phyloP scores from a whole-genome alignment of 2,888 invertebrate genomes.

The Noctua janthe region DNA sequence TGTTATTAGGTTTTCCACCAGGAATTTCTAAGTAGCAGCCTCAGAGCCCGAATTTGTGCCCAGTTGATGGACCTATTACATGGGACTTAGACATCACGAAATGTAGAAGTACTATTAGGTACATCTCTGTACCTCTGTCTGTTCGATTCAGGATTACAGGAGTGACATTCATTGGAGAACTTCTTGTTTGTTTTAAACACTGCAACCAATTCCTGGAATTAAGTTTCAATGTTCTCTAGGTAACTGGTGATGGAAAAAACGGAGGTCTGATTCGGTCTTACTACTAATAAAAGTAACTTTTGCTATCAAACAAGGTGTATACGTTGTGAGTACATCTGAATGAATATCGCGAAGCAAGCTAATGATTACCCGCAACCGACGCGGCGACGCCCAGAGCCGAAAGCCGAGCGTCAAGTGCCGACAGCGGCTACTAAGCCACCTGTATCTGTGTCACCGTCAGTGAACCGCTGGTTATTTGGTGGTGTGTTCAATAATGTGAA shows the following conservation, averaged over 20 bases:
- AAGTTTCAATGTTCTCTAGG: not conserved
- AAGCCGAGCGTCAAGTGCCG: conserved; percentile 12
- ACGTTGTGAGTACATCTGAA: not conserved
- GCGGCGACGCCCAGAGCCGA: not conserved
- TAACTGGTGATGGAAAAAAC: not conserved
- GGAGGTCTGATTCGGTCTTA: not conserved
- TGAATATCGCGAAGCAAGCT: conserved; percentile 6
- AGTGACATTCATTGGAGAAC: not conserved
- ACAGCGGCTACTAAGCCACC: conserved; percentile 27
- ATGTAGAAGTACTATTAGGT: not conserved
- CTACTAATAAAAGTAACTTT: not conserved
- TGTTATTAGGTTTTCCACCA: not conserved
- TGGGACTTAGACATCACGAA: not conserved
- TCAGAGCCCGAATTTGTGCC: not conserved
- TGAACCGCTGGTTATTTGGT: conserved; percentile 19
- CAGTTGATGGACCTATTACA: not conserved
- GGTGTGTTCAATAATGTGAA: not conserved
- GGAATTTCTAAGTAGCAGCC: not conserved
- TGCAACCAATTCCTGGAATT: not conserved
- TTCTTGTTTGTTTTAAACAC: not conserved
- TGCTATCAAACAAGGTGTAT: not conserved
- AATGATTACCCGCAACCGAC: not conserved
- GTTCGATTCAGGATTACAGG: not conserved
- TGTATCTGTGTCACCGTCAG: conserved; percentile 19
- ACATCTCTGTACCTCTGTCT: not conserved